Base-by-base conservation (phyloP, 1,140 invertebrate genomes). In the Drosophila ambigua region DNA sequence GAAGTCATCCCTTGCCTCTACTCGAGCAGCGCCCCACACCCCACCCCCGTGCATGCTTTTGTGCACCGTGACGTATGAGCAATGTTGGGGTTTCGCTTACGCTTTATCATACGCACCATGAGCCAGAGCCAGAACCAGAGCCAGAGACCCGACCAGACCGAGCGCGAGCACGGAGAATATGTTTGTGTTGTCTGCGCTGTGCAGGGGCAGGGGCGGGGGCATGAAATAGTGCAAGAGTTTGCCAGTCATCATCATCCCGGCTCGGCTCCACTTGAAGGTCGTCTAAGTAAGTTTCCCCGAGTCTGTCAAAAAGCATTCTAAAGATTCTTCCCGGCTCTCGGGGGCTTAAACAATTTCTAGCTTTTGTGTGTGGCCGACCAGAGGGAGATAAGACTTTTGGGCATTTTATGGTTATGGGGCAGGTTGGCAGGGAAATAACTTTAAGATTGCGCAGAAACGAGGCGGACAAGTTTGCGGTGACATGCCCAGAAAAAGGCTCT, bases 61-160 rank as follows among this genome's bases (percentile, higher is more conserved):
- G 72, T 84, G 73, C 80, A 79, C 72, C 80, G 72, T 84, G 77
- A 84, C 80, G 77, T 84, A 84, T 80, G 80, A 67, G 67, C 72
- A 84, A 84, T 65, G 72, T 50, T 75, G 63, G 62, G 66, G 60
- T 73, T 84, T 77, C 64, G 50, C 72, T 65, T 58, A 45, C 79
- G 79, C 64, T 83, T 84, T 84, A 76, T 76, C 80, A 84, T 80
- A 84, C 80, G 80, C 80, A 77, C 62, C 28, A 62, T 76, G 35
- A 11, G 16, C 51, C 64, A 31, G 35, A 11, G 11, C 9, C 9
- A 8, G 51, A n/a, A 31, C 35, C 49, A 13, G 16, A 9, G 16
- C 7, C 51, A 44, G 35, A 67, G 55, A 50, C 44, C 63, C 31
- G 16, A 16, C 16, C 16, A 26, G 49, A 35, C 49, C 15, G 20